A percentile compares a stretch with the other conserved stretches of the same genome.
Conservation (phyloP, 2,113 vertebrate genomes). For the Jacana jacana region DNA sequence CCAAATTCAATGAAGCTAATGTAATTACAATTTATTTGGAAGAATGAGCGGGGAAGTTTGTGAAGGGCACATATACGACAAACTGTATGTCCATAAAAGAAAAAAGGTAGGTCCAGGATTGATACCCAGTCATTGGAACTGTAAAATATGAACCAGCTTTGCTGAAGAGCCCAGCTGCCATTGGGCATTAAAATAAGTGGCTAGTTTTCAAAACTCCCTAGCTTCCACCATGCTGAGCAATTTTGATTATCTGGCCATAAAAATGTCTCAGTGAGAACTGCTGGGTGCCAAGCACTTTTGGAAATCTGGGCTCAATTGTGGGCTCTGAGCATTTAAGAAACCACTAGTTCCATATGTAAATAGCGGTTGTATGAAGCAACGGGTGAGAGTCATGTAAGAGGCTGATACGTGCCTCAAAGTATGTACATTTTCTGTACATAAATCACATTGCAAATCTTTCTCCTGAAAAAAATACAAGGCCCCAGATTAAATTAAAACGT, state of each 20-base stretch:
- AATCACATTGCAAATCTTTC: neutral
- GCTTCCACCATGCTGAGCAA: slow-evolving; percentile 60
- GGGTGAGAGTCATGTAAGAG: slow-evolving; percentile 18
- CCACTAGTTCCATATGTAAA: slow-evolving; percentile 25
- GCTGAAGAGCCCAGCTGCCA: slow-evolving; percentile 12
- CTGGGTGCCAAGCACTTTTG: slow-evolving; percentile 67
- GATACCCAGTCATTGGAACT: neutral
- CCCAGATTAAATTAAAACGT: neutral
- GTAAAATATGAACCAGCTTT: slow-evolving; percentile 42
- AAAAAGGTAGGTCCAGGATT: neutral
- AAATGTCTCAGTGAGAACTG: slow-evolving; percentile 62
- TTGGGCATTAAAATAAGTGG: slow-evolving; percentile 52
- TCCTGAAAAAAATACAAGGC: neutral
- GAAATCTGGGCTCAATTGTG: slow-evolving; percentile 69
- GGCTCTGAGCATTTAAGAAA: slow-evolving; percentile 48
- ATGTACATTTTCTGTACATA: neutral
- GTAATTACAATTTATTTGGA: neutral
- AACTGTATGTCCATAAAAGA: neutral
- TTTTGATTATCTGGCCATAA: slow-evolving; percentile 69
- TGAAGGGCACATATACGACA: neutral
- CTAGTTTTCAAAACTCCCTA: slow-evolving; percentile 57
- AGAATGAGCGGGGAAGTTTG: neutral
- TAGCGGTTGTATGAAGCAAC: slow-evolving; percentile 4
- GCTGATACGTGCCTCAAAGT: neutral
- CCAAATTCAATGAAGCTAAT: slow-evolving; percentile 8